Conservation (phyloP, 2,888 invertebrate genomes). For the Brachypalpus laphriformis region DNA sequence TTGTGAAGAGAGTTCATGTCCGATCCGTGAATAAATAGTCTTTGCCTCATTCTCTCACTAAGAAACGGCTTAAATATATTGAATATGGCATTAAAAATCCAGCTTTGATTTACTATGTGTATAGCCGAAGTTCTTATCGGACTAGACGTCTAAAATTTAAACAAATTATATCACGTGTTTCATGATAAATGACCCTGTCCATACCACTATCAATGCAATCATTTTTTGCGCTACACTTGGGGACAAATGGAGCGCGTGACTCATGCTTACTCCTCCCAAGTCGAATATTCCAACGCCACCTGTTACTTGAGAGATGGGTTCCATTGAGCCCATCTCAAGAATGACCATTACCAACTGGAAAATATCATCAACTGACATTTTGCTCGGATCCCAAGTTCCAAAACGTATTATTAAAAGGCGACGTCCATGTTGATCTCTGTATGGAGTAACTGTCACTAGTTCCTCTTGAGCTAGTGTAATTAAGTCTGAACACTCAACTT, state of each 20-base stretch:
- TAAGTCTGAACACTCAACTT: slow-evolving; percentile 87
- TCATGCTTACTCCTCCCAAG: slow-evolving; percentile 87
- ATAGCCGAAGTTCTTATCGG: slow-evolving; percentile 89
- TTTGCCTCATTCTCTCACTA: slow-evolving; percentile 87
- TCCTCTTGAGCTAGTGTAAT: slow-evolving; percentile 87
- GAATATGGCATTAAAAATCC: slow-evolving; percentile 91
- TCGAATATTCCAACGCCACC: slow-evolving; percentile 92
- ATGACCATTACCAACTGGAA: slow-evolving; percentile 89
- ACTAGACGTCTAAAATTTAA: slow-evolving; percentile 86
- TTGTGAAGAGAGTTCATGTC: slow-evolving; percentile 89
- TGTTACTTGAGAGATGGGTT: slow-evolving; percentile 89
- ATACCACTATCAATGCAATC: slow-evolving; percentile 88
- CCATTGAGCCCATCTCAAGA: slow-evolving; percentile 89
- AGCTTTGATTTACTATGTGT: slow-evolving; percentile 91
- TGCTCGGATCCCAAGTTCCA: slow-evolving; percentile 90
- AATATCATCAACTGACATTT: slow-evolving; percentile 86
- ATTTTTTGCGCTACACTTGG: slow-evolving; percentile 88
- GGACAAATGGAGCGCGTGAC: slow-evolving; percentile 89
- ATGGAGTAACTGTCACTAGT: slow-evolving; percentile 89
- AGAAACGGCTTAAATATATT: slow-evolving; percentile 91
- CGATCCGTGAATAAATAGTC: slow-evolving; percentile 86
- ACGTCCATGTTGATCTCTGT: slow-evolving; percentile 89
- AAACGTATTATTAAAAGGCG: slow-evolving; percentile 88
- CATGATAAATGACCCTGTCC: slow-evolving; percentile 73
- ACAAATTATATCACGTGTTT: neutral